phyloP scores from a whole-genome alignment of 2,113 vertebrate genomes.

The Grus americana region DNA sequence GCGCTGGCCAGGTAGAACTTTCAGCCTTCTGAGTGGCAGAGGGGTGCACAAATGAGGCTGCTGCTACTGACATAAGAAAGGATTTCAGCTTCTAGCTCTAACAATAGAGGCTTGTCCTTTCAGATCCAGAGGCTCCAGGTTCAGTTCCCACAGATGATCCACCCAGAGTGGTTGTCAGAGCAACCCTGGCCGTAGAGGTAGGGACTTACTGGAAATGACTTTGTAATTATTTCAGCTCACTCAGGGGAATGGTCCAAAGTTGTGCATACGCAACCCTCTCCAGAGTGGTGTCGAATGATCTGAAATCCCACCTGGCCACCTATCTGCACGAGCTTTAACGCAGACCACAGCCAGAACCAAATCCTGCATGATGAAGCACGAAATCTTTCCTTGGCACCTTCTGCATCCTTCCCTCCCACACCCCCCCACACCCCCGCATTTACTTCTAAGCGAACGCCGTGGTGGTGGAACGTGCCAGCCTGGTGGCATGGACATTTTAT shows the following conservation, averaged over 20 bases:
- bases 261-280: background rate
- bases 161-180: conserved; percentile 20
- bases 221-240: conserved; percentile 11
- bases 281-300: background rate
- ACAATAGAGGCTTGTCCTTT: conserved; percentile 31
- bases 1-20: background rate
- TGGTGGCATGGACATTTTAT: background rate
- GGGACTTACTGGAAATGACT: conserved; percentile 40
- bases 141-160: conserved; percentile 28
- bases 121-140: background rate
- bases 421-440: background rate
- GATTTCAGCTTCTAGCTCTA: background rate
- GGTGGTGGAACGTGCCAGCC: background rate
- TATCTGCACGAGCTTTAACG: background rate
- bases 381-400: background rate
- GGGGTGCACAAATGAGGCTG: background rate
- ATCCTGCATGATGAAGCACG: background rate
- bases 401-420: background rate
- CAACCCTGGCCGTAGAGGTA: conserved; percentile 18
- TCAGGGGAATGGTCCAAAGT: background rate
- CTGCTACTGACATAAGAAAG: background rate
- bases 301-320: conserved; percentile 10
- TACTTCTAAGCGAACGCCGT: background rate
- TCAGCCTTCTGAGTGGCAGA: background rate
- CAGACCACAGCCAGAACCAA: background rate